A percentile compares a stretch with the other conserved stretches of the same genome.
phyloP scores from a whole-genome alignment of 2,113 vertebrate species.

The Pantherophis guttatus region DNA sequence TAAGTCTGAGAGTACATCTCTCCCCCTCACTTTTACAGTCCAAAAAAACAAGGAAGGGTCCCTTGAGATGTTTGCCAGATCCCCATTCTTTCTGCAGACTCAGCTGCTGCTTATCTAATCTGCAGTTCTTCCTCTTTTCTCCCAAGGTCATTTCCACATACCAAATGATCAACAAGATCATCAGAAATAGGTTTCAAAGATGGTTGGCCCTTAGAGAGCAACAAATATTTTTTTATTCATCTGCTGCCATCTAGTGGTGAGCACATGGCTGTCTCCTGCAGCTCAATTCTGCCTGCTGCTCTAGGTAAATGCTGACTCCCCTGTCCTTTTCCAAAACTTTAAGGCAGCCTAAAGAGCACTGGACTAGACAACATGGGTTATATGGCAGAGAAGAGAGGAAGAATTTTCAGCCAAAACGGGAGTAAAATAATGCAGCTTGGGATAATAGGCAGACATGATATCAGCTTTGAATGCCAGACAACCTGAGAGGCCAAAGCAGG shows the following conservation, averaged over 20 bases:
- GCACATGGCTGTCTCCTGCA: not conserved
- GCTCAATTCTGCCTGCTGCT: not conserved
- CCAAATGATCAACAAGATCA: not conserved
- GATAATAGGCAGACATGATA: not conserved
- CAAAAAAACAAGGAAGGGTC: not conserved
- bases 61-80: not conserved
- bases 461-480: not conserved
- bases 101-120: not conserved
- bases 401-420: not conserved
- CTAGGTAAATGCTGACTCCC: not conserved
- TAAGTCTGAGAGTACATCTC: not conserved
- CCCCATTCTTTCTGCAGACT: not conserved
- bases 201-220: not conserved
- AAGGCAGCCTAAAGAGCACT: not conserved
- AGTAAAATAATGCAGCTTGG: not conserved
- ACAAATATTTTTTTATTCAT: not conserved
- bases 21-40: not conserved
- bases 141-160: not conserved
- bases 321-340: not conserved
- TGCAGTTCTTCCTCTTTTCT: not conserved
- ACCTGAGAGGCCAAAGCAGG: not conserved
- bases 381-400: not conserved
- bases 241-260: not conserved
- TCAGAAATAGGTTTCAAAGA: not conserved
- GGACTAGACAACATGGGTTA: not conserved